These are phyloP conservation scores for Bagarius yarrelli DNA, from an alignment of 2,113 vertebrate species.

Conservation along the genomic window DNA sequence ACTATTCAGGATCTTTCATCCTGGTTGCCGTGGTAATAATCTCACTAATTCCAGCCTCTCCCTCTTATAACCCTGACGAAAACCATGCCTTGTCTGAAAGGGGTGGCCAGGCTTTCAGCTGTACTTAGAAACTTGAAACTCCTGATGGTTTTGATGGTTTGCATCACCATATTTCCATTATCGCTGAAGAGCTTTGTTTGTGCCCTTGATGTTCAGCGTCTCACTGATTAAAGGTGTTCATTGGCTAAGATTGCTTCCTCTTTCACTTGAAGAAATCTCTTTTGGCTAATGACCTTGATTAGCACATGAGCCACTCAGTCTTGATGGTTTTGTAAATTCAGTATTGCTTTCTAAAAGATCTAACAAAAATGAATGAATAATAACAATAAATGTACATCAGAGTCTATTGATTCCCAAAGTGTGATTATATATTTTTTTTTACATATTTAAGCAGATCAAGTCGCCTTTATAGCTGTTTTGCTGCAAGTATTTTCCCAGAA, in stretches of 20 bases:
- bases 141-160: neutral
- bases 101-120: constrained; percentile 1
- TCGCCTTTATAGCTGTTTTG: constrained; percentile 1
- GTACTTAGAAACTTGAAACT: neutral
- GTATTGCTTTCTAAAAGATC: neutral
- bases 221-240: constrained; percentile 20
- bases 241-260: neutral
- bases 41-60: constrained; percentile 32
- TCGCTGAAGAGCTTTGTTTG: constrained; percentile 21
- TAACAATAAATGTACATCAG: neutral
- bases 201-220: constrained; percentile 10
- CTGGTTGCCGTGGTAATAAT: constrained; percentile 55
- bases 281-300: neutral
- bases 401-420: neutral
- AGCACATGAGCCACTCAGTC: neutral
- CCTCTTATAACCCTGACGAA: neutral
- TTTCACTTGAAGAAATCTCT: neutral
- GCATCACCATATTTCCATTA: constrained; percentile 11
- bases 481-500: constrained; percentile 38
- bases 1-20: constrained; percentile 44
- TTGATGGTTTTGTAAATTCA: neutral
- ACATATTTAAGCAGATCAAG: neutral
- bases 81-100: constrained; percentile 19
- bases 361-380: neutral
- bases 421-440: neutral